Evolutionary conservation across 1,140 invertebrate genomes (phyloP).

Genomic region (Caerostris extrusa): DNA sequence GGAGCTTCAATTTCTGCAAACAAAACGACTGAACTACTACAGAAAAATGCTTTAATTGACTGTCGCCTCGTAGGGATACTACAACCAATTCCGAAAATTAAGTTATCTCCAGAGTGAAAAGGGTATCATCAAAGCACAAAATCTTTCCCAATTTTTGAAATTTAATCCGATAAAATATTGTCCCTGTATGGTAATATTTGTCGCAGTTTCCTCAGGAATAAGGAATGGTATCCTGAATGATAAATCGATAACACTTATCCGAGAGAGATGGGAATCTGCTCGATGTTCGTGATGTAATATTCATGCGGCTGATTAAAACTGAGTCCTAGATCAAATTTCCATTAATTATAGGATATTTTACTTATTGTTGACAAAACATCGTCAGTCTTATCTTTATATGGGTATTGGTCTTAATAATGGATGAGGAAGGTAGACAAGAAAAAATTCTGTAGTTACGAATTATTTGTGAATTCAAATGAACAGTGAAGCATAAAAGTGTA

Average conservation of each 20-base stretch:
- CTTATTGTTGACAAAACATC: too few relatives aligned
- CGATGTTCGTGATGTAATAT: neutral
- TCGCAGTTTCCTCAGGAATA: neutral
- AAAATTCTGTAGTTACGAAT: too few relatives aligned
- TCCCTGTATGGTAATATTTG: neutral
- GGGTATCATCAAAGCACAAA: neutral
- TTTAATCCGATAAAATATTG: slow-evolving; percentile 4
- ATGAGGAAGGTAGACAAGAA: too few relatives aligned
- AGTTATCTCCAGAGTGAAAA: neutral
- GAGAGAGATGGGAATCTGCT: neutral
- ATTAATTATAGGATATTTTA: neutral
- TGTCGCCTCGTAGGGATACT: neutral
- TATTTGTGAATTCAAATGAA: too few relatives aligned
- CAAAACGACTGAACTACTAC: neutral
- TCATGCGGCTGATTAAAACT: neutral
- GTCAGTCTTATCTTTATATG: too few relatives aligned
- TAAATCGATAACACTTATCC: neutral
- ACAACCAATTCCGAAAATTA: neutral
- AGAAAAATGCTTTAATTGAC: neutral
- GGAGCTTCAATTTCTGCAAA: neutral
- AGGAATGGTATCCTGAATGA: neutral
- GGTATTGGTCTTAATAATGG: too few relatives aligned
- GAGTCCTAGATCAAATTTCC: neutral
- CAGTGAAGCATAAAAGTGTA: too few relatives aligned
- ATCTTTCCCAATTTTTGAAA: neutral